These are phyloP conservation scores for Cydia pomonella DNA, from an alignment of 1,140 invertebrate genomes.

Conservation along the genomic window DNA sequence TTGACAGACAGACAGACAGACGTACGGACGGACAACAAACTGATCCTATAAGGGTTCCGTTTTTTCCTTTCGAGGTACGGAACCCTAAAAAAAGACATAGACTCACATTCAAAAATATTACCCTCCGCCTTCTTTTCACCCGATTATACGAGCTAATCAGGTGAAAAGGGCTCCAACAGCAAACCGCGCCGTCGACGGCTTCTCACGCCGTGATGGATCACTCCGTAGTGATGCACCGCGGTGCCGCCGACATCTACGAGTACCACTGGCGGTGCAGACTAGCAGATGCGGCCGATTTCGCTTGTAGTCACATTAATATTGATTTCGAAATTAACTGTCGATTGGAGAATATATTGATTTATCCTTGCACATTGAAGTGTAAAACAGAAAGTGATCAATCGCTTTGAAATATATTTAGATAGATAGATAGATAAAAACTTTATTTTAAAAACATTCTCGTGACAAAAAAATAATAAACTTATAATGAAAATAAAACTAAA, in stretches of 20 bases:
- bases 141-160: too few species aligned
- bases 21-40: too few species aligned
- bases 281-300: background rate
- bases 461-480: too few species aligned
- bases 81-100: background rate
- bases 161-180: background rate
- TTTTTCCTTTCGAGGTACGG: too few species aligned
- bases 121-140: too few species aligned
- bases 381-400: background rate
- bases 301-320: background rate
- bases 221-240: conserved; percentile 31
- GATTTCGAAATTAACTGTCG: conserved; percentile 3
- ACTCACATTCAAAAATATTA: background rate
- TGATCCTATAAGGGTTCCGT: too few species aligned
- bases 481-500: too few species aligned
- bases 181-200: conserved; percentile 12
- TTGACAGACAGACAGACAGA: too few species aligned
- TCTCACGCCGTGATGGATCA: conserved; percentile 39
- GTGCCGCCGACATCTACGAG: conserved; percentile 21
- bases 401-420: background rate
- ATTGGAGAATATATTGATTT: background rate
- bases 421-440: too few species aligned
- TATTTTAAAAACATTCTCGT: too few species aligned
- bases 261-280: background rate
- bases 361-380: background rate